Conservation (phyloP, 2,888 invertebrate genomes). For the Halictus ligatus region DNA sequence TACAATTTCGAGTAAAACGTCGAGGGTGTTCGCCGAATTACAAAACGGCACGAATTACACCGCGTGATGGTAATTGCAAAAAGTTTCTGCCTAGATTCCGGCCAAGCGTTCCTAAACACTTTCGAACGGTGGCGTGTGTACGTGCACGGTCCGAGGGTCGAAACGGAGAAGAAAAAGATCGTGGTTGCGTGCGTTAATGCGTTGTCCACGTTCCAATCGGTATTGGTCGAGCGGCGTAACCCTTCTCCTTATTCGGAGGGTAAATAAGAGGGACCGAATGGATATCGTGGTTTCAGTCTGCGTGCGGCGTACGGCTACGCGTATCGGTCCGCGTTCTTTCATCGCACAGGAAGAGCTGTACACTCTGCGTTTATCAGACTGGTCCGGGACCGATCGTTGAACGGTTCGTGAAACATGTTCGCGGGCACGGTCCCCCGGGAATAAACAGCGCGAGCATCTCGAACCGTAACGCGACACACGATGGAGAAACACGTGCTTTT, state of each 20-base stretch:
- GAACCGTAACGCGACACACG: neutral
- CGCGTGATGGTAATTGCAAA: no score
- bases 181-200: neutral
- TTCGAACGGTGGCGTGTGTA: neutral
- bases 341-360: slow-evolving; percentile 21
- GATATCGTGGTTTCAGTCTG: slow-evolving; percentile 63
- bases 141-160: neutral
- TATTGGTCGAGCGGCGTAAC: slow-evolving; percentile 53
- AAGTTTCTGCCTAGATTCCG: no score
- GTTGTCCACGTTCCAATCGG: slow-evolving; percentile 25
- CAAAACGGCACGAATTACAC: neutral
- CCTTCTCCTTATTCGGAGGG: slow-evolving; percentile 66
- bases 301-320: slow-evolving; percentile 45
- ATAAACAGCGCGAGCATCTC: slow-evolving; percentile 21
- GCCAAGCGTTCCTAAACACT: no score
- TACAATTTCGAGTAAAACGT: neutral
- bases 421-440: slow-evolving; percentile 14
- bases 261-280: slow-evolving; percentile 69
- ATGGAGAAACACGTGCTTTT: slow-evolving; percentile 49
- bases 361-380: slow-evolving; percentile 8
- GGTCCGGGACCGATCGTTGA: neutral
- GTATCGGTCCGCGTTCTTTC: slow-evolving; percentile 27
- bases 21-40: neutral
- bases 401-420: slow-evolving; percentile 51
- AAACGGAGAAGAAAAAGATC: slow-evolving; percentile 16